A percentile compares a stretch with the other conserved stretches of the same genome.
Evolutionary conservation across 2,113 vertebrate genomes (phyloP).

Genomic region (Andinoacara biseriatus): DNA sequence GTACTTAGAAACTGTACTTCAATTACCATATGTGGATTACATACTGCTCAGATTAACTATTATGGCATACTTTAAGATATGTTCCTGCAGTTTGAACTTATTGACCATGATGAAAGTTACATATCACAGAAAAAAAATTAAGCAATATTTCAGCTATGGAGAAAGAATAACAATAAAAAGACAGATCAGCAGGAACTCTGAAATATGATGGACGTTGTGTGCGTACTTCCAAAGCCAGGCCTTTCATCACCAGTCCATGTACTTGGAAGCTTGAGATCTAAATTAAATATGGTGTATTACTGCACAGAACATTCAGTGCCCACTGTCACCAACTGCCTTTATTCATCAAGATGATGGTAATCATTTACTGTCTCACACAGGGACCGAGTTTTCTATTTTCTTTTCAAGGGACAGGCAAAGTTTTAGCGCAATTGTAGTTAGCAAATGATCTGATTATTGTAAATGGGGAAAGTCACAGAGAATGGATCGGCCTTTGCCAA

Average conservation of each 20-base stretch:
- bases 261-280: not conserved
- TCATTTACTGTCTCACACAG: not conserved
- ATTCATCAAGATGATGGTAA: not conserved
- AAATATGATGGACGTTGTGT: not conserved
- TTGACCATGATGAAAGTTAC: not conserved
- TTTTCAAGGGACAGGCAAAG: not conserved
- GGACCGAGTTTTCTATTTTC: not conserved
- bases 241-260: conserved; percentile 1
- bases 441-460: not conserved
- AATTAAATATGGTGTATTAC: conserved; percentile 18
- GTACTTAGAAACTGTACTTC: conserved; percentile 1
- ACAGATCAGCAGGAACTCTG: not conserved
- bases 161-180: not conserved
- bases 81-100: not conserved
- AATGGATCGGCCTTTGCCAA: not conserved
- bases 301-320: conserved; percentile 13
- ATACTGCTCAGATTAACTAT: not conserved
- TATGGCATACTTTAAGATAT: not conserved
- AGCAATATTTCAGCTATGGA: not conserved
- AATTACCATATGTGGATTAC: not conserved
- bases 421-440: not conserved
- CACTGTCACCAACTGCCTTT: not conserved
- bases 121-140: not conserved
- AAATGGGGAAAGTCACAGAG: not conserved
- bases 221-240: not conserved